phyloP scores from a whole-genome alignment of 2,113 vertebrate genomes.

The human region DNA sequence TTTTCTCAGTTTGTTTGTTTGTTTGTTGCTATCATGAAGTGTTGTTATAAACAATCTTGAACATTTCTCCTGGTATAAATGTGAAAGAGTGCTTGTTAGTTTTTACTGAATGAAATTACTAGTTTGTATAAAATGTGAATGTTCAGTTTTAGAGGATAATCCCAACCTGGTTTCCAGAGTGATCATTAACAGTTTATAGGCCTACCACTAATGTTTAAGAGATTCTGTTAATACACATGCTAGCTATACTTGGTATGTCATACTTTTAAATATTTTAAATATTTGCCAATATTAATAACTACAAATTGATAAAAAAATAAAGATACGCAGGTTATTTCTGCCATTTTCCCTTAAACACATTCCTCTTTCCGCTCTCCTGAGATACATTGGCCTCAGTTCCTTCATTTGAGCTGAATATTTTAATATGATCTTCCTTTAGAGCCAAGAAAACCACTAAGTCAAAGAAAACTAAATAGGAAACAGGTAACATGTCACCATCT shows the following conservation, averaged over 20 bases:
- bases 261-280: neutral
- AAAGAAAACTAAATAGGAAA: neutral
- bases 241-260: neutral
- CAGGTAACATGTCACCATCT: neutral
- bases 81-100: neutral
- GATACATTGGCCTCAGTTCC: neutral
- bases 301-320: neutral
- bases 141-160: neutral
- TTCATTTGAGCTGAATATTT: neutral
- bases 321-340: neutral
- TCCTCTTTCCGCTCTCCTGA: neutral
- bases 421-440: neutral
- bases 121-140: neutral
- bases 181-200: neutral
- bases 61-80: neutral
- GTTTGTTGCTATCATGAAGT: neutral
- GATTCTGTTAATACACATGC: neutral
- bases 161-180: neutral
- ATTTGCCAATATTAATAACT: neutral
- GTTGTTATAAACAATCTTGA: neutral
- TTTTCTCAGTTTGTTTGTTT: neutral
- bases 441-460: neutral
- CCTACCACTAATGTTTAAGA: neutral
- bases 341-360: slow-evolving; percentile 8
- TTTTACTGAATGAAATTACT: neutral